Conservation (phyloP, 2,888 invertebrate genomes). For the Cyaniris semiargus region DNA sequence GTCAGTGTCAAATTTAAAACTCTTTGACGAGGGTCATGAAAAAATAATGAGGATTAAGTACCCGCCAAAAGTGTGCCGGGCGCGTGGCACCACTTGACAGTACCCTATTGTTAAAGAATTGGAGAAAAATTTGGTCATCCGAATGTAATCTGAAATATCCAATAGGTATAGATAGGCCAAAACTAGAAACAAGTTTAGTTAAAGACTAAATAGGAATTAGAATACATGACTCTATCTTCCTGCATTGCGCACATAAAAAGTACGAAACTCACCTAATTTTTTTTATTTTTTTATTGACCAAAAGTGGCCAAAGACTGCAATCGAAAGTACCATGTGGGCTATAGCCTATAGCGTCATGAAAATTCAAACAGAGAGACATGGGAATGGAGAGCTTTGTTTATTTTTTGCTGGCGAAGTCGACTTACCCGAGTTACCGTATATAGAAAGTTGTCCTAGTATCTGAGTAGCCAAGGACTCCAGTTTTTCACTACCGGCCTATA, state of each 20-base stretch:
- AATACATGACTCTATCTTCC: not conserved
- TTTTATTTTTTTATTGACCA: not conserved
- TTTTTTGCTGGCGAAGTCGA: slow-evolving; percentile 14
- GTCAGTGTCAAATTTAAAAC: slow-evolving; percentile 16
- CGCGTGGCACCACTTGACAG: slow-evolving; percentile 13
- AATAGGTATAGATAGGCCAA: not conserved
- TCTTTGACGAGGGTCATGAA: not conserved
- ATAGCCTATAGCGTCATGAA: not conserved
- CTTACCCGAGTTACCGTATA: slow-evolving; percentile 14
- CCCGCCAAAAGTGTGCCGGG: slow-evolving; percentile 10
- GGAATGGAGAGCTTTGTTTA: slow-evolving; percentile 8
- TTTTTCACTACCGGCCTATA: slow-evolving; percentile 23
- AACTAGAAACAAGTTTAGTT: not conserved
- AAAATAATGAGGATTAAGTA: slow-evolving; percentile 1
- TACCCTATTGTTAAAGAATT: not conserved
- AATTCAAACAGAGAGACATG: slow-evolving; percentile 11
- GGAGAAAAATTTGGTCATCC: not conserved
- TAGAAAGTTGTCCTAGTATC: slow-evolving; percentile 12
- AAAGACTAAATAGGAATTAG: too few relatives aligned
- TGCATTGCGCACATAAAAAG: not conserved
- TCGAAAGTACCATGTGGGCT: not conserved
- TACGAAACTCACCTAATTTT: not conserved
- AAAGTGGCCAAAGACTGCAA: not conserved
- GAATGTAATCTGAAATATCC: not conserved
- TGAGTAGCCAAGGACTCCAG: slow-evolving; percentile 15